Percentiles rank a stretch among this genome's conserved stretches.
Evolutionary conservation across 2,797 vertebrate genomes (phyloP).

Genomic region (Chelmon rostratus): DNA sequence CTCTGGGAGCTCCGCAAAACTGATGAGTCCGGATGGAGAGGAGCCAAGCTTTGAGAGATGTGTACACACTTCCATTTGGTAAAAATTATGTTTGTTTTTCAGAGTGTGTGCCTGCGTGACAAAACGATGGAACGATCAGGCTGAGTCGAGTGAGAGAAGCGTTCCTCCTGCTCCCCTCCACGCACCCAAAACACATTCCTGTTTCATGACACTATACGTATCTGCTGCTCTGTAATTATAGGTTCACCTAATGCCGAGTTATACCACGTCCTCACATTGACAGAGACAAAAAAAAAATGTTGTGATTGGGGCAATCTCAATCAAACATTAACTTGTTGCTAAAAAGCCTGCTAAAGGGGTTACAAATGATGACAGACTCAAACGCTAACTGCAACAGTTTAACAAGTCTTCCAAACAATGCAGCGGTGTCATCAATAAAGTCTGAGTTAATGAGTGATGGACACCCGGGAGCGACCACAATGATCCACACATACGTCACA

Average conservation of each 20-base stretch:
- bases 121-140: conserved; percentile 39
- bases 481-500: conserved; percentile 36
- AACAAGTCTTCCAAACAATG: conserved; percentile 45
- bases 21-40: conserved; percentile 48
- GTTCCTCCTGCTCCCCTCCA: conserved; percentile 46
- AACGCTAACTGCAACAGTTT: conserved; percentile 9
- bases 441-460: conserved; percentile 60
- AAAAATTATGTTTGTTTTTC: conserved; percentile 59
- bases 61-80: conserved; percentile 62
- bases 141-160: conserved; percentile 28
- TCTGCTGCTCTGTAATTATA: conserved; percentile 70
- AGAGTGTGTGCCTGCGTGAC: conserved; percentile 40
- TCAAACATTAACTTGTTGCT: conserved; percentile 49
- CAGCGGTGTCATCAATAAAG: conserved; percentile 33
- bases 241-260: conserved; percentile 68
- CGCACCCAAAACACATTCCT: conserved; percentile 74
- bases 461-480: conserved; percentile 27
- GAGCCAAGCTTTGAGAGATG: conserved; percentile 56
- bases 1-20: conserved; percentile 52
- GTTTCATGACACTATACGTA: conserved; percentile 65
- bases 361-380: conserved; percentile 42
- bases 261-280: conserved; percentile 34
- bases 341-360: conserved; percentile 19
- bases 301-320: conserved; percentile 31
- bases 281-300: conserved; percentile 5